Conservation (phyloP, 2,113 vertebrate genomes). For the Gila orcuttii region DNA sequence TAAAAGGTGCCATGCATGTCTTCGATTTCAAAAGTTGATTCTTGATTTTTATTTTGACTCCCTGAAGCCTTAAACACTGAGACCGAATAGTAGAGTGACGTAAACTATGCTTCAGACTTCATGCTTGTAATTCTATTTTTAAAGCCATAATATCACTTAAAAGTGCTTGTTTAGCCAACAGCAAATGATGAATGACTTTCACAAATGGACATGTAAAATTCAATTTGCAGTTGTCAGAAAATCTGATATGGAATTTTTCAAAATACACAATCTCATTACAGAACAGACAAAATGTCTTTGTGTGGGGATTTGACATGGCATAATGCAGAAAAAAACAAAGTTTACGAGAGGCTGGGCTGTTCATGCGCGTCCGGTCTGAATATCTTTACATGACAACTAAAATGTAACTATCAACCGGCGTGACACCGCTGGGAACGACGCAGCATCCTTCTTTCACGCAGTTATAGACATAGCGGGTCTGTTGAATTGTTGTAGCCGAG, state of each 20-base stretch:
- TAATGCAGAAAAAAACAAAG: neutral
- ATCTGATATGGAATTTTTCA: conserved; percentile 37
- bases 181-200: conserved; percentile 41
- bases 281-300: conserved; percentile 37
- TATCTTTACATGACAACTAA: conserved; percentile 35
- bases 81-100: conserved; percentile 2
- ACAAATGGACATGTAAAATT: conserved; percentile 49
- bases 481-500: neutral
- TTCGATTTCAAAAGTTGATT: neutral
- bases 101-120: conserved; percentile 16
- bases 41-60: neutral
- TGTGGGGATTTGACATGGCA: conserved; percentile 4
- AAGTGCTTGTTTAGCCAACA: conserved; percentile 42
- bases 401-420: conserved; percentile 14
- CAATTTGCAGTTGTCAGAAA: conserved; percentile 50
- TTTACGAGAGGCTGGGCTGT: neutral
- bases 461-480: neutral
- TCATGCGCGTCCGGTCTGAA: conserved; percentile 4
- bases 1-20: neutral
- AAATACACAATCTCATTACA: conserved; percentile 44
- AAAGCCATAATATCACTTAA: conserved; percentile 25
- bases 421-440: neutral
- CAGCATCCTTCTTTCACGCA: neutral
- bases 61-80: neutral
- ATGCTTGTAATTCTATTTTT: conserved; percentile 40